Conservation (phyloP, 2,888 invertebrate species). For the Ectemnius cavifrons region DNA sequence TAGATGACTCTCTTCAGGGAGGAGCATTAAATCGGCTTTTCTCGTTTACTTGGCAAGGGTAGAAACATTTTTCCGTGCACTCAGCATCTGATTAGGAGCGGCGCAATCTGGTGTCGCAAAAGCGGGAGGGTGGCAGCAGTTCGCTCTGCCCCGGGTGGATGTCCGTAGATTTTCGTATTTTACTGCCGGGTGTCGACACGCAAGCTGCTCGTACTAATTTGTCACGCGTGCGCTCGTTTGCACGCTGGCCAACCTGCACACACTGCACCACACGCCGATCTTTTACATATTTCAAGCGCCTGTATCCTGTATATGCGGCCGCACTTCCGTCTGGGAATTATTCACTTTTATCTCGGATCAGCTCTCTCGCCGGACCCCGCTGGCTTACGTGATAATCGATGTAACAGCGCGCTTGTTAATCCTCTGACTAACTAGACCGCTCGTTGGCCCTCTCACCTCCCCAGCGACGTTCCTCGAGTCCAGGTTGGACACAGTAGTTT, state of each 20-base stretch:
- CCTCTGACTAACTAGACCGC: neutral
- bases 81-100: conserved; percentile 25
- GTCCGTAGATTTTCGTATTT: conserved; percentile 10
- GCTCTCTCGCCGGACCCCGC: neutral
- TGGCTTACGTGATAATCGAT: conserved; percentile 2
- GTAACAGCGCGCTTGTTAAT: neutral
- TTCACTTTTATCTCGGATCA: conserved; percentile 16
- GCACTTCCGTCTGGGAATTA: conserved; percentile 8
- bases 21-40: no score
- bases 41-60: no score
- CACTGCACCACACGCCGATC: conserved; percentile 10
- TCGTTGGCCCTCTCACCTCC: no score
- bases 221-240: conserved; percentile 7
- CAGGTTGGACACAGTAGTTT: no score
- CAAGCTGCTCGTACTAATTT: conserved; percentile 21
- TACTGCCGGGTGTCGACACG: neutral
- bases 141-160: no score
- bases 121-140: neutral
- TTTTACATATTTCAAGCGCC: conserved; percentile 18
- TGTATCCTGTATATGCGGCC: neutral
- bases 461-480: no score
- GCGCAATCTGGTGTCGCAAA: neutral
- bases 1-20: no score
- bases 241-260: no score
- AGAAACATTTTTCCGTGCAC: conserved; percentile 6